A percentile compares a stretch with the other conserved stretches of the same genome.
These are phyloP conservation scores for Anas bernieri DNA, from an alignment of 2,797 vertebrate genomes.

Conservation along the genomic window DNA sequence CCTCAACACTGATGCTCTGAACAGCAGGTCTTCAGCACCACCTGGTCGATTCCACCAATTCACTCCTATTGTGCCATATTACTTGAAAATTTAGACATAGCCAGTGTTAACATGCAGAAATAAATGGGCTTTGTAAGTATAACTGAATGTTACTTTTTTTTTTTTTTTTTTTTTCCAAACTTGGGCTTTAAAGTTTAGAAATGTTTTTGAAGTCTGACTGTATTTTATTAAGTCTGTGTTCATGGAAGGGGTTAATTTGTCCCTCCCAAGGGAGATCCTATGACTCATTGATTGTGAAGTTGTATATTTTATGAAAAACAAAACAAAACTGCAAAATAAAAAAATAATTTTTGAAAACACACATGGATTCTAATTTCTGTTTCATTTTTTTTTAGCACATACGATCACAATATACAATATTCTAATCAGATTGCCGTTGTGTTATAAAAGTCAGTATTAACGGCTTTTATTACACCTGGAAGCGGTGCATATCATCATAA, in stretches of 20 bases:
- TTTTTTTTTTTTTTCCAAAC: background rate
- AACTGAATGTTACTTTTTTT: background rate
- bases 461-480: background rate
- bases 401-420: background rate
- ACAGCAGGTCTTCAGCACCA: background rate
- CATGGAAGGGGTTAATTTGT: background rate
- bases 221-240: background rate
- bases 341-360: background rate
- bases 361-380: background rate
- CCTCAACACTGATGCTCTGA: accelerated
- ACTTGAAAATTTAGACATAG: background rate
- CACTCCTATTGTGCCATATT: background rate
- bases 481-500: background rate
- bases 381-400: background rate
- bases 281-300: background rate
- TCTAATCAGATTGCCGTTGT: background rate
- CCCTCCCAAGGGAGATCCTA: background rate
- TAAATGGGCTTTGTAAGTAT: constrained; percentile 8
- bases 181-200: background rate
- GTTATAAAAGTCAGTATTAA: background rate
- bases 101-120: constrained; percentile 42
- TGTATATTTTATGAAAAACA: background rate
- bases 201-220: background rate
- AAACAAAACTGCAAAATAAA: background rate
- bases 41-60: background rate